Evolutionary conservation across 2,797 vertebrate genomes (phyloP).

Genomic region (Vespertilio murinus): DNA sequence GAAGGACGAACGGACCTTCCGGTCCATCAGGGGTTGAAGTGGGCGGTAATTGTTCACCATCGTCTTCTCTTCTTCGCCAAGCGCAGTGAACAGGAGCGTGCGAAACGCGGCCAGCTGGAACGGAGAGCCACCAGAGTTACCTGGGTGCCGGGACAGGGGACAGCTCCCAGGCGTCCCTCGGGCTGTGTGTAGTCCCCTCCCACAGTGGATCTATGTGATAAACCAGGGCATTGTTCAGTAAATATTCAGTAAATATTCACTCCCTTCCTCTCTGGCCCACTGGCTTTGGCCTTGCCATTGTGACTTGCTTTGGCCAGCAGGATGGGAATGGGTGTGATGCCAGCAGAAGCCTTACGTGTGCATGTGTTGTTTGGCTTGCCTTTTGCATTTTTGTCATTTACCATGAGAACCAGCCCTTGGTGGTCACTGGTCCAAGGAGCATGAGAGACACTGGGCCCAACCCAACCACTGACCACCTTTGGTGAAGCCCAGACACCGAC

Average conservation of each 20-base stretch:
- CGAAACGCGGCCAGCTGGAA: conserved; percentile 92
- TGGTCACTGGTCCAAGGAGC: neutral
- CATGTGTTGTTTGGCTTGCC: neutral
- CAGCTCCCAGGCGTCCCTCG: accelerated
- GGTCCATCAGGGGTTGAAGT: conserved; percentile 90
- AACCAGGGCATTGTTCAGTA: accelerated
- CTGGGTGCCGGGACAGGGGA: accelerated
- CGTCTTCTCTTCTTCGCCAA: conserved; percentile 90
- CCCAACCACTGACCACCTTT: neutral
- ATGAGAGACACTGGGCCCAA: neutral
- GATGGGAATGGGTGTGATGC: neutral
- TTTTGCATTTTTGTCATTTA: neutral
- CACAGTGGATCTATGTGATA: neutral
- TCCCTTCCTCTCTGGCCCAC: neutral
- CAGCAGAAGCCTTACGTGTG: too few species aligned
- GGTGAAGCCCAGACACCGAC: neutral
- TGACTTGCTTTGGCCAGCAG: too few species aligned
- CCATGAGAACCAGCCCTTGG: neutral
- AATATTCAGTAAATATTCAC: accelerated
- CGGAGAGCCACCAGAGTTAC: neutral
- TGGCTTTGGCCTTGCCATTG: neutral
- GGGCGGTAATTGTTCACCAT: conserved; percentile 97
- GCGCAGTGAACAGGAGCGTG: conserved; percentile 90
- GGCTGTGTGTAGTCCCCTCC: neutral
- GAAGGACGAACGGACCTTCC: conserved; percentile 93